A percentile compares a stretch with the other conserved stretches of the same genome.
Evolutionary conservation across 2,888 invertebrate genomes (phyloP).

Genomic region (Morpho helenor): DNA sequence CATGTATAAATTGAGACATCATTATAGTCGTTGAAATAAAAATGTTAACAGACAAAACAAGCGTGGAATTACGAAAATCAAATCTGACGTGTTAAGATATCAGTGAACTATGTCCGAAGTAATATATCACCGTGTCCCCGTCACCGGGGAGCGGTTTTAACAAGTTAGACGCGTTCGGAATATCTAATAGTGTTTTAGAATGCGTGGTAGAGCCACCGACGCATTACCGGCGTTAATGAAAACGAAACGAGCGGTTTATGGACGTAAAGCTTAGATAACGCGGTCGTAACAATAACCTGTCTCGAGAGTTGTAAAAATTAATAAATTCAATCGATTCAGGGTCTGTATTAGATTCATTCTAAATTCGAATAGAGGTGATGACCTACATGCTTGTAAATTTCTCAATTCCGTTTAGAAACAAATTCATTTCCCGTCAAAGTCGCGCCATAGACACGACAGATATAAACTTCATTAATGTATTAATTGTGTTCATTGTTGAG

Average conservation of each 20-base stretch:
- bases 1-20: not conserved
- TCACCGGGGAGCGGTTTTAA: constrained; percentile 58
- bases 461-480: too few species aligned
- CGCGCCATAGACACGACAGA: too few species aligned
- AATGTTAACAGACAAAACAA: too few species aligned
- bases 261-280: constrained; percentile 31
- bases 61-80: too few species aligned
- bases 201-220: constrained; percentile 45
- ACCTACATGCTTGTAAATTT: too few species aligned
- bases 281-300: constrained; percentile 33
- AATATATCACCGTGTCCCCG: constrained; percentile 44
- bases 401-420: too few species aligned
- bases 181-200: constrained; percentile 53
- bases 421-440: too few species aligned
- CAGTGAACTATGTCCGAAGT: constrained; percentile 27
- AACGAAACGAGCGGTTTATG: constrained; percentile 49
- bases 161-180: constrained; percentile 56
- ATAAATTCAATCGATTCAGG: constrained; percentile 24
- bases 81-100: constrained; percentile 5
- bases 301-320: constrained; percentile 35
- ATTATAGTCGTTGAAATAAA: not conserved
- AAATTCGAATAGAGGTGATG: too few species aligned
- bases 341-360: not conserved
- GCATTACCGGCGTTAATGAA: constrained; percentile 52
- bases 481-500: too few species aligned